Conservation (phyloP, 2,888 invertebrate species). For the Acanthosepion lycidas region DNA sequence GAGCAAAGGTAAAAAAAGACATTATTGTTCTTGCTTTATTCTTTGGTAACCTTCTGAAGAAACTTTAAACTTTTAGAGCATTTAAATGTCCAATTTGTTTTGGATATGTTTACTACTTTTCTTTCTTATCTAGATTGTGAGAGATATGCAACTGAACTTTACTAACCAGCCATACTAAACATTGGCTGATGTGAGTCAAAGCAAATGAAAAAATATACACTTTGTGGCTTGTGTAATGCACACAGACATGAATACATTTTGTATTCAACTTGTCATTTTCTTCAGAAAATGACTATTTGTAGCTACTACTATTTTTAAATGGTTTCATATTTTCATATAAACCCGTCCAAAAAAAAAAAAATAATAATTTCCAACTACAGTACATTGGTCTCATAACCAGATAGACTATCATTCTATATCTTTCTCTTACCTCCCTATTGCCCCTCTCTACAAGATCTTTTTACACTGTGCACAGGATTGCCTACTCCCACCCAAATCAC, state of each 20-base stretch:
- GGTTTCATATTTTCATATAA: neutral
- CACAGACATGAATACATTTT: neutral
- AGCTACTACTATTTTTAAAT: slow-evolving; percentile 2
- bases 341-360: neutral
- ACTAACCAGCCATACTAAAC: neutral
- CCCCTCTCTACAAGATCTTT: neutral
- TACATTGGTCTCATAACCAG: neutral
- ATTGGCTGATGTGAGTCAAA: neutral
- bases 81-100: too few species aligned
- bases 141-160: neutral
- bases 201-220: neutral
- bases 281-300: neutral
- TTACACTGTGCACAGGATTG: neutral
- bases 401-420: neutral
- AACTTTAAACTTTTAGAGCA: too few species aligned
- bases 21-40: too few species aligned
- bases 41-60: too few species aligned
- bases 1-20: too few species aligned
- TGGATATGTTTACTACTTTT: too few species aligned
- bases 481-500: too few species aligned
- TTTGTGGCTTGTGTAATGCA: too few species aligned
- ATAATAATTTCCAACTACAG: neutral
- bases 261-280: neutral
- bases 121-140: too few species aligned
- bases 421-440: neutral